These are phyloP conservation scores for Tetranychus cinnabarinus DNA, from an alignment of 1,140 invertebrate species.

Conservation along the genomic window DNA sequence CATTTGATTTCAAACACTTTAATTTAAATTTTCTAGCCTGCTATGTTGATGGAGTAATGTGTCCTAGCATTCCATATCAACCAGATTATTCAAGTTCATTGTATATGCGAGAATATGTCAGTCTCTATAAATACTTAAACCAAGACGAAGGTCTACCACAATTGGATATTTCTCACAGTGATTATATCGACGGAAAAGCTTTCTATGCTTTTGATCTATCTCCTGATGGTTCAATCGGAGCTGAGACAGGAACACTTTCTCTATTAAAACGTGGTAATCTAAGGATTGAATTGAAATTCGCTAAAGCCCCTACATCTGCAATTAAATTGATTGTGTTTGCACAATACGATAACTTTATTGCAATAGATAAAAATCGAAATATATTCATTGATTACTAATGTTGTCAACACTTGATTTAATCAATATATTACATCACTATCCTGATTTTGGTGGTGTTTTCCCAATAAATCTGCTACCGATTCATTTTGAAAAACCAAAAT, in stretches of 20 bases:
- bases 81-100: slow-evolving; percentile 1
- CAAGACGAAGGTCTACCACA: not conserved
- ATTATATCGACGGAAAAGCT: not conserved
- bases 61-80: not conserved
- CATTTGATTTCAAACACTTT: not conserved
- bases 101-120: not conserved
- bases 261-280: too few relatives aligned
- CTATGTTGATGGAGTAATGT: not conserved
- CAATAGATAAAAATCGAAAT: too few relatives aligned
- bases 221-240: not conserved
- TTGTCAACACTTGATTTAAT: too few relatives aligned
- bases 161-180: not conserved
- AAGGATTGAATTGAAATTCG: too few relatives aligned
- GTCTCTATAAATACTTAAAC: not conserved
- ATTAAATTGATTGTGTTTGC: too few relatives aligned
- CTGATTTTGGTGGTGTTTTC: too few relatives aligned
- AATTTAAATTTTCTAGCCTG: slow-evolving; percentile 1
- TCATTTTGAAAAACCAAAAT: too few relatives aligned
- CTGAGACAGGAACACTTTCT: not conserved
- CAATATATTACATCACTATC: too few relatives aligned
- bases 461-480: too few relatives aligned
- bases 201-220: not conserved
- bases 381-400: too few relatives aligned
- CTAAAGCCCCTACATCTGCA: too few relatives aligned
- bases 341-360: too few relatives aligned